Percentiles rank a stretch among this genome's conserved stretches.
phyloP scores from a whole-genome alignment of 1,140 invertebrate genomes.

The Bombus sylvicola region DNA sequence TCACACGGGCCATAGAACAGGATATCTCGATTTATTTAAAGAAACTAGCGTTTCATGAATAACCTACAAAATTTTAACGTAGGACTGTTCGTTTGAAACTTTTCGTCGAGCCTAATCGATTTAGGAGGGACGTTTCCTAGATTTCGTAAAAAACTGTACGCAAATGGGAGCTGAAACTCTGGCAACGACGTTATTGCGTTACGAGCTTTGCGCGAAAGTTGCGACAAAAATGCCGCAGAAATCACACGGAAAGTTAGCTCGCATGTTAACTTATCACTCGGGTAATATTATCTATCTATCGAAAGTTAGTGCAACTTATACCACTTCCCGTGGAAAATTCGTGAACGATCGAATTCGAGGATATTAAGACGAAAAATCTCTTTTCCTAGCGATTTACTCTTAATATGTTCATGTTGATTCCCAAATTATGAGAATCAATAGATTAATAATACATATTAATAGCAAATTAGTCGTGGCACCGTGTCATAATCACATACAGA shows the following conservation, averaged over 20 bases:
- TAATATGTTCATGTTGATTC: not conserved
- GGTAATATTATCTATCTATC: not conserved
- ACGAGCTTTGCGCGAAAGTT: not conserved
- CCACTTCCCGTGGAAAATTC: not conserved
- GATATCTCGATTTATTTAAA: slow-evolving; percentile 4
- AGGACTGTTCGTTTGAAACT: not conserved
- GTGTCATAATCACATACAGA: no score
- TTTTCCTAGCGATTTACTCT: not conserved
- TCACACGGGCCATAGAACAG: no score
- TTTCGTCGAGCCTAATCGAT: not conserved
- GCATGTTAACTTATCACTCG: not conserved
- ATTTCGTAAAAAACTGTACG: not conserved
- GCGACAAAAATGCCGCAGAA: not conserved
- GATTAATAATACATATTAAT: no score
- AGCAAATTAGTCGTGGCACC: no score
- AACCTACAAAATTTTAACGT: not conserved
- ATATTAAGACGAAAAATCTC: no score
- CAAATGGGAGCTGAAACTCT: not conserved
- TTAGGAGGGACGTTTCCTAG: not conserved
- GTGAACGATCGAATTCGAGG: not conserved
- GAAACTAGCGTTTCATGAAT: not conserved
- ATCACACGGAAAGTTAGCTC: not conserved
- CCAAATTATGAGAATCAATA: no score
- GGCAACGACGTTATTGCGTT: not conserved
- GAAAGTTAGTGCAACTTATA: not conserved